Conservation (phyloP, 2,797 vertebrate species). For the Crocidura indochinensis region DNA sequence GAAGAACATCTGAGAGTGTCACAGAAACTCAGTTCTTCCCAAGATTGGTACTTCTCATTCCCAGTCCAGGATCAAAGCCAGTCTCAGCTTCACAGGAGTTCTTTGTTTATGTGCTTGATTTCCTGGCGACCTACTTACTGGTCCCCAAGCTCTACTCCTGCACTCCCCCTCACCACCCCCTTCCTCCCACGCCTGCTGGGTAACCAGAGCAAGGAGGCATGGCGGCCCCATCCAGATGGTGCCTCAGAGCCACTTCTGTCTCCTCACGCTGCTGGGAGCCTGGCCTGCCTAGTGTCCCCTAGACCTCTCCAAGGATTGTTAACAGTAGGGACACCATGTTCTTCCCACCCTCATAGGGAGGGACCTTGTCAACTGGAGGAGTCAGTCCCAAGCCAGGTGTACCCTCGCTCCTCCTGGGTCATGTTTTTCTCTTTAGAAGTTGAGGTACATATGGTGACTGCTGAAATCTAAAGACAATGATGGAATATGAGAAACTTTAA, state of each 20-base stretch:
- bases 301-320: neutral
- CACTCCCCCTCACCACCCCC: constrained; percentile 42
- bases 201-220: constrained; percentile 36
- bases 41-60: constrained; percentile 58
- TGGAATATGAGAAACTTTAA: neutral
- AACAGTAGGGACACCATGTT: neutral
- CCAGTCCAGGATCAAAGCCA: constrained; percentile 79
- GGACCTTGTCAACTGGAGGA: neutral
- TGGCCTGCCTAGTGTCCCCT: neutral
- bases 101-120: constrained; percentile 78
- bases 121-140: constrained; percentile 79
- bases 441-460: neutral
- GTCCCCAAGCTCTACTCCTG: constrained; percentile 53
- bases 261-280: constrained; percentile 70
- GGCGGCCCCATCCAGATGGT: constrained; percentile 73
- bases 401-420: neutral
- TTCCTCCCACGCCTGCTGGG: constrained; percentile 63
- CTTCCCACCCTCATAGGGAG: neutral
- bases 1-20: constrained; percentile 46
- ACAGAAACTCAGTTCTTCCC: constrained; percentile 56
- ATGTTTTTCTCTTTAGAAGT: neutral
- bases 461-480: neutral
- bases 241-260: neutral
- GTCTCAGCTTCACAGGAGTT: constrained; percentile 65
- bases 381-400: neutral